A percentile compares a stretch with the other conserved stretches of the same genome.
Conservation (phyloP, 2,888 invertebrate species). For the Drosophila greeni region DNA sequence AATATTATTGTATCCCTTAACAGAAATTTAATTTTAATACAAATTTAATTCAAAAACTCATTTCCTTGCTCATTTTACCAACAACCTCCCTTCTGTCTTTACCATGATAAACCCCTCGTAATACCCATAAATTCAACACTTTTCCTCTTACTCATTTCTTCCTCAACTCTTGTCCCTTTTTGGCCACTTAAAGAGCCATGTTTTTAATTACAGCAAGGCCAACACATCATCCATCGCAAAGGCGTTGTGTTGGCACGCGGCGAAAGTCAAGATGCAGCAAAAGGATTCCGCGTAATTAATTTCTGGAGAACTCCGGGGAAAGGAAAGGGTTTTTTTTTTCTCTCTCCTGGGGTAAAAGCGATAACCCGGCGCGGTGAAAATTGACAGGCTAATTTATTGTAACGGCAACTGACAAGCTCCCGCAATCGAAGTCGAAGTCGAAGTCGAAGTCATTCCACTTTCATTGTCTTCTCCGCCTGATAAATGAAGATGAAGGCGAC, state of each 20-base stretch:
- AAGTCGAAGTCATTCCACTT: constrained; percentile 41
- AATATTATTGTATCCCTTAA: neutral
- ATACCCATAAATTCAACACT: constrained; percentile 15
- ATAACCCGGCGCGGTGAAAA: constrained; percentile 37
- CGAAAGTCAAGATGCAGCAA: constrained; percentile 52
- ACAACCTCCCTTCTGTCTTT: neutral
- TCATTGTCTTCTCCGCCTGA: constrained; percentile 57
- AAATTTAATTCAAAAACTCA: neutral
- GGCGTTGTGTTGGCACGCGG: constrained; percentile 41
- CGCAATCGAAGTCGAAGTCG: constrained; percentile 15
- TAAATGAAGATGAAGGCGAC: constrained; percentile 59
- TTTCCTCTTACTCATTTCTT: constrained; percentile 25
- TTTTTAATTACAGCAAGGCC: constrained; percentile 27
- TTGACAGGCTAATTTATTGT: constrained; percentile 68
- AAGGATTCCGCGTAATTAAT: constrained; percentile 58
- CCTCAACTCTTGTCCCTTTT: neutral
- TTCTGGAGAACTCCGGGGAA: constrained; percentile 34
- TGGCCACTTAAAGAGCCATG: constrained; percentile 5
- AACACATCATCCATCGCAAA: constrained; percentile 9
- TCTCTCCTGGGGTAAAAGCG: constrained; percentile 26
- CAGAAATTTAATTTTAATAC: neutral
- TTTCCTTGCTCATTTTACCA: neutral
- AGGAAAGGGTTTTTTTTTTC: constrained; percentile 4
- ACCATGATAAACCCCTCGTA: neutral
- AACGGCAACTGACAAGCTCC: constrained; percentile 66